Conservation (phyloP, 2,113 vertebrate genomes). For the Peromyscus polionotus region DNA sequence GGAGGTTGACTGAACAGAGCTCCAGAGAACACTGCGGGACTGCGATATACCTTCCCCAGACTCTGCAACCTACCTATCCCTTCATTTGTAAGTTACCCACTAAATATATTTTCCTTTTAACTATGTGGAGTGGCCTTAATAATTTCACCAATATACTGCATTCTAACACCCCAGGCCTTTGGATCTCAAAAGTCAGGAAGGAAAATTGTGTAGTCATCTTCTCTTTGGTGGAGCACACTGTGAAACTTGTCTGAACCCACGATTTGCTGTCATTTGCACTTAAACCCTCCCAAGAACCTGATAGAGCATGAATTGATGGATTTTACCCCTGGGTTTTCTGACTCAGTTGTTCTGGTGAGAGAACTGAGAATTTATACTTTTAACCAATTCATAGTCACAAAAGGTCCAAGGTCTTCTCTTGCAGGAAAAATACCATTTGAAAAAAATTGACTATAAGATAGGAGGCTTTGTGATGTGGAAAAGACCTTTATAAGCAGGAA, state of each 20-base stretch:
- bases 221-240: neutral
- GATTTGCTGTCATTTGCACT: rapidly evolving
- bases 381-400: neutral
- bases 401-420: neutral
- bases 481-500: neutral
- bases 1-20: no score
- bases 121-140: no score
- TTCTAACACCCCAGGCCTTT: no score
- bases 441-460: neutral
- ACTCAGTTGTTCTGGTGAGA: neutral
- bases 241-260: neutral
- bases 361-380: neutral
- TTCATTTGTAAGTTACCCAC: no score
- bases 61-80: no score
- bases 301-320: neutral
- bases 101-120: no score
- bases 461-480: neutral
- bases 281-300: neutral
- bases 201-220: neutral
- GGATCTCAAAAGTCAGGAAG: neutral
- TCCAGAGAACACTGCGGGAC: no score
- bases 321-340: neutral
- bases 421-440: neutral
- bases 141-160: no score
- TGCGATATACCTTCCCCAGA: no score